Base-by-base conservation (phyloP, 2,888 invertebrate genomes). In the Corythucha ciliata region DNA sequence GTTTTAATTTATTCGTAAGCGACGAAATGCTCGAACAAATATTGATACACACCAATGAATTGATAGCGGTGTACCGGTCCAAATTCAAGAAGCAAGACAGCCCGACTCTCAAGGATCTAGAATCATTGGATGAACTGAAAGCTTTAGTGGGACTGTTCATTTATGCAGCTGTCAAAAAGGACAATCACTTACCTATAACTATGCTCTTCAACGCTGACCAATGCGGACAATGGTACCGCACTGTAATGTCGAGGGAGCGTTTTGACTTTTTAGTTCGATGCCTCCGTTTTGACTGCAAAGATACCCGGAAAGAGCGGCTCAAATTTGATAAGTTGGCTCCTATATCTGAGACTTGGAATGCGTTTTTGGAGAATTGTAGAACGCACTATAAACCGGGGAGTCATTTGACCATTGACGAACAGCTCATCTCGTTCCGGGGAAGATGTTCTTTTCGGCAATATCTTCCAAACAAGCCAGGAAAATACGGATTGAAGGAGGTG, bases 391-490 rank as follows among this genome's bases (percentile, higher is more conserved):
- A 48, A n/a, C 60, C 59, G 1, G 50, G 54, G 4, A 37, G 49
- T 32, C 57, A 57, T 47, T 41, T 55, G 3, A 63, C 60, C 4
- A 58, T 64, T 12, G 62, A 63, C 33, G 60, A 64, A 48, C 59
- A 60, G 40, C 41, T 63, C 14, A 47, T 62, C 14, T 24, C 48
- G n/a, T 65, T 62, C 51, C 44, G 57, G n/a, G 62, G 61, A 4
- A 26, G 57, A 14, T 61, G 60, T 26, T 26, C 32, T 6, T 62
- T 62, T 29, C 49, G 56, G 41, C 56, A 62, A 22, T 62, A 63
- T 42, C 56, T 62, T 5, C 58, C 58, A 1, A 51, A 52, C 10
- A 63, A 64, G 39, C 59, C 62, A 4, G 59, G 55, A 22, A 60
- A 57, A 48, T 62, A 60, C 45, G 61, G 61, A 3, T 14, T 63